phyloP scores from a whole-genome alignment of 2,888 invertebrate species.

The Drosophila fulvimacula region DNA sequence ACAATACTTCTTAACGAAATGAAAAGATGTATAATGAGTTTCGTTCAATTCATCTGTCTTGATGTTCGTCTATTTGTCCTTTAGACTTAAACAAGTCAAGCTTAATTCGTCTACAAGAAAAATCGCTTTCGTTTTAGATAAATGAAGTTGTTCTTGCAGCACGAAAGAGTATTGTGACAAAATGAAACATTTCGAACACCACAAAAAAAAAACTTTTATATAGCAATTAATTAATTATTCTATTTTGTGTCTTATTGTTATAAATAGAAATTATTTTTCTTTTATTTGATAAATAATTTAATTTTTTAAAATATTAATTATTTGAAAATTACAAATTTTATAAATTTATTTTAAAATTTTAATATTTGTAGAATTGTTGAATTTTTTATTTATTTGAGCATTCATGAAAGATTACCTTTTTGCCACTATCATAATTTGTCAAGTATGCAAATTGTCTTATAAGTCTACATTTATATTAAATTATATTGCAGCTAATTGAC shows the following conservation, averaged over 20 bases:
- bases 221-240: too few species aligned
- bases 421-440: too few species aligned
- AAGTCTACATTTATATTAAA: background rate
- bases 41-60: too few species aligned
- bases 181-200: background rate
- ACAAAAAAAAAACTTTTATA: too few species aligned
- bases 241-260: too few species aligned
- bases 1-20: background rate
- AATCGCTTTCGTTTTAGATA: background rate
- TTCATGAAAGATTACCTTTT: background rate
- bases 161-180: background rate
- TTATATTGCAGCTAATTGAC: conserved; percentile 1
- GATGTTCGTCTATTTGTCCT: background rate
- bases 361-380: too few species aligned
- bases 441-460: background rate
- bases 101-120: background rate
- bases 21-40: background rate
- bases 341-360: too few species aligned
- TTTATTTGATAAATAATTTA: too few species aligned
- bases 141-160: background rate
- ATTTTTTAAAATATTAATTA: too few species aligned
- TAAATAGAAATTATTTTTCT: too few species aligned
- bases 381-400: background rate
- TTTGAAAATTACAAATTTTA: too few species aligned
- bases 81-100: too few species aligned